Percentiles rank a stretch among this genome's conserved stretches.
Conservation (phyloP, 1,140 invertebrate species). For the Hycleus phaleratus region DNA sequence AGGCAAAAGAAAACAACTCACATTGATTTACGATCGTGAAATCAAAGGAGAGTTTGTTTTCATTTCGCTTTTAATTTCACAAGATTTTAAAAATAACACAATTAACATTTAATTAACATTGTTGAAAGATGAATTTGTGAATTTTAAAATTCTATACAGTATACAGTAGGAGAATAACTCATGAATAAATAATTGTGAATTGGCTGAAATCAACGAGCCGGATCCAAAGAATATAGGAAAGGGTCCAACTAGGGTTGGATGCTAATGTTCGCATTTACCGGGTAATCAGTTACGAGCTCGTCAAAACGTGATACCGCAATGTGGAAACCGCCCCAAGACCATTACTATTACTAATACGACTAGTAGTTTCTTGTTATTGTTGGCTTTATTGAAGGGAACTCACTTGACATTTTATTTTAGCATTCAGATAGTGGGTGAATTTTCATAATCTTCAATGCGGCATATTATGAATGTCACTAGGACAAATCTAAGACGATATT, state of each 20-base stretch:
- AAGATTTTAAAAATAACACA: too few relatives aligned
- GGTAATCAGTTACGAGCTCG: constrained; percentile 19
- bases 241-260: constrained; percentile 1
- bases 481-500: too few relatives aligned
- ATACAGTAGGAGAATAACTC: too few relatives aligned
- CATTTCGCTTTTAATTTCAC: too few relatives aligned
- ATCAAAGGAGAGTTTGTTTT: neutral
- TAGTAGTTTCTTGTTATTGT: constrained; percentile 17
- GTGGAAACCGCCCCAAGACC: constrained; percentile 17
- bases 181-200: too few relatives aligned
- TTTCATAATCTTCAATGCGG: too few relatives aligned
- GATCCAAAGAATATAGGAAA: too few relatives aligned
- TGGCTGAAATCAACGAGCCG: too few relatives aligned
- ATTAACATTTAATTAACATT: too few relatives aligned
- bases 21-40: constrained; percentile 1
- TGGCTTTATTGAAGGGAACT: constrained; percentile 16
- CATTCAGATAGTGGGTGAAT: neutral
- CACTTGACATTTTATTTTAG: constrained; percentile 6
- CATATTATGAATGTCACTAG: neutral
- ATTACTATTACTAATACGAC: constrained; percentile 18
- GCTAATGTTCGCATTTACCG: constrained; percentile 22
- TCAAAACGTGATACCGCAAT: constrained; percentile 17
- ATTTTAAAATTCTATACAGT: too few relatives aligned
- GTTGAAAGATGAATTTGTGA: too few relatives aligned
- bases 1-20: neutral